Evolutionary conservation across 2,888 invertebrate genomes (phyloP).

Genomic region (Andrena chrysosceles): DNA sequence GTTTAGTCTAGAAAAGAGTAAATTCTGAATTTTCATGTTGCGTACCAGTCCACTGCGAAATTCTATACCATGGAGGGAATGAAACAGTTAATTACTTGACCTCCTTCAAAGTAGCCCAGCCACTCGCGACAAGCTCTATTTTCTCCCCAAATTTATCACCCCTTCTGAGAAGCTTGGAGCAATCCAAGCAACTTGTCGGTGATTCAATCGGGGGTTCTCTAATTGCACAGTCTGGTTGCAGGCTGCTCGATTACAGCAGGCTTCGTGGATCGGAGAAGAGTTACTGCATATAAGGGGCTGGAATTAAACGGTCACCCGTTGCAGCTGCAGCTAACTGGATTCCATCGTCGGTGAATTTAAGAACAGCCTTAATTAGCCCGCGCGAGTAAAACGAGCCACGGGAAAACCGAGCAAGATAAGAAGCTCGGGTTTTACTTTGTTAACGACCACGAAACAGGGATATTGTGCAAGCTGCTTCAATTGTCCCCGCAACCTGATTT

Average conservation of each 20-base stretch:
- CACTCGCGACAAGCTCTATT: no score
- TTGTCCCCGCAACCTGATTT: not conserved
- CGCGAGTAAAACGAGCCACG: constrained; percentile 26
- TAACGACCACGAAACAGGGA: constrained; percentile 5
- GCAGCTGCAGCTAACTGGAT: constrained; percentile 19
- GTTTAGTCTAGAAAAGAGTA: no score
- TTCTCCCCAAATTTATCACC: no score
- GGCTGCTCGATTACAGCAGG: not conserved
- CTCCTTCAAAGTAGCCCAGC: no score
- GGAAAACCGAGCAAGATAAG: not conserved
- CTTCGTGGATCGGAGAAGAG: not conserved
- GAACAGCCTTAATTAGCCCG: constrained; percentile 36
- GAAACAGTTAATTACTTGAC: no score
- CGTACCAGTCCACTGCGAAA: no score
- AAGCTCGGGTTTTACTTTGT: not conserved
- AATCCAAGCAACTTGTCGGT: no score
- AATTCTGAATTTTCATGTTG: no score
- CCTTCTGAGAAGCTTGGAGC: no score
- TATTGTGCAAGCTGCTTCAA: not conserved
- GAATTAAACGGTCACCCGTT: constrained; percentile 25
- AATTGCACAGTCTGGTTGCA: no score
- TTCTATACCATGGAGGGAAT: no score
- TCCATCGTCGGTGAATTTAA: constrained; percentile 15
- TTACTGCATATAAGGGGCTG: not conserved
- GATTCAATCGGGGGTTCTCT: no score